Percentiles rank a stretch among this genome's conserved stretches.
These are phyloP conservation scores for Cinclus cinclus DNA, from an alignment of 2,113 vertebrate genomes.

Conservation along the genomic window DNA sequence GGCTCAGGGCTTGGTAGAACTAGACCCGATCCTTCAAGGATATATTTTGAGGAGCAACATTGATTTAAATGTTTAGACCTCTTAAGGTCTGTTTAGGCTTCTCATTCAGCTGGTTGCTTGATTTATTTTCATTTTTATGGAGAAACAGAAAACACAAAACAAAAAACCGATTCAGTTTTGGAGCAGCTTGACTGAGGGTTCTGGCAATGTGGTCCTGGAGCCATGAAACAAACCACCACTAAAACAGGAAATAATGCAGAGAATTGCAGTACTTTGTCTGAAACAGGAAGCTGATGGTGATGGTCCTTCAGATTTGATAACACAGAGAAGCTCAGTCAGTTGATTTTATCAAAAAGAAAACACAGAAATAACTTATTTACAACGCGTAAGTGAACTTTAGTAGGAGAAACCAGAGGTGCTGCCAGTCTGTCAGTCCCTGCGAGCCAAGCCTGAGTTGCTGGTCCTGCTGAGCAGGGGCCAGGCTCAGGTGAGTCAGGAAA, in stretches of 20 bases:
- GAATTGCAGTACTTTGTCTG: background rate
- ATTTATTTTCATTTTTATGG: background rate
- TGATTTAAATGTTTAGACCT: background rate
- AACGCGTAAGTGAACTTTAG: rapidly evolving
- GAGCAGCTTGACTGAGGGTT: background rate
- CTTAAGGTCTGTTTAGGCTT: background rate
- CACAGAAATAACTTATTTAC: background rate
- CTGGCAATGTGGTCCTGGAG: background rate
- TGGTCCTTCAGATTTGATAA: background rate
- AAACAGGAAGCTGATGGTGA: background rate
- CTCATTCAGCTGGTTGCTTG: background rate
- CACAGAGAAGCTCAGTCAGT: background rate
- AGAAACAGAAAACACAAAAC: background rate
- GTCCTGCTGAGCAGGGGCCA: background rate
- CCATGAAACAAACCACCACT: background rate
- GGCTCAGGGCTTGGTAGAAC: background rate
- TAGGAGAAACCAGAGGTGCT: background rate
- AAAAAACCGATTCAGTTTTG: background rate
- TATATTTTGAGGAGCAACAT: background rate
- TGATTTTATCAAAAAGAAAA: background rate
- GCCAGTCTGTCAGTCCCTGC: rapidly evolving
- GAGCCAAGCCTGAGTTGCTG: rapidly evolving
- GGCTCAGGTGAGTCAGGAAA: background rate
- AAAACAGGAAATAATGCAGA: background rate
- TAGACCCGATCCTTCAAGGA: background rate